Evolutionary conservation across 1,140 invertebrate genomes (phyloP), one percentile per base, ranked within the genome.

Genomic region (Drosophila saltans): DNA sequence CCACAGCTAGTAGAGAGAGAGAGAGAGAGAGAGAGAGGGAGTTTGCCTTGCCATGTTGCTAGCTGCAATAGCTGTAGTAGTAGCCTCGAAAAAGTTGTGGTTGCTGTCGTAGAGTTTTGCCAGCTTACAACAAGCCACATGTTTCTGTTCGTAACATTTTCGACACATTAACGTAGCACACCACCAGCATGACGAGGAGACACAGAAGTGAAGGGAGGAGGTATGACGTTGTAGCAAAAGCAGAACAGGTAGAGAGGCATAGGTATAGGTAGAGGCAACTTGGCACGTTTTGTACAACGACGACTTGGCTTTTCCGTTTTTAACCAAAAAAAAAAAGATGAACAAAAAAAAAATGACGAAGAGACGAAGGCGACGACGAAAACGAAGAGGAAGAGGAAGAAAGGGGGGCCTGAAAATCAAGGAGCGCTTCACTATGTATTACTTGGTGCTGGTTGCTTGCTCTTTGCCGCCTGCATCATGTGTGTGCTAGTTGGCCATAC

Each of bases 111-210:
- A 63, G 41, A 64, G 74, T 73, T 68, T 45, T 59, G 59, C 55
- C 55, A 74, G 68, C 75, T 84, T 78, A 78, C 74, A 89, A 75
- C 74, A 89, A 75, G 84, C 84, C 80, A 71, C 84, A 89, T 89
- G 77, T 78, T 88, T 78, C 80, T 75, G 70, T 81, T 89, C 70
- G 73, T 78, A 88, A 89, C 83, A 88, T 86, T 88, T 86, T 86
- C 80, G 80, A 86, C 83, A 83, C 83, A 86, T 86, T 86, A 88
- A 88, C 76, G 66, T 69, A 72, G 39, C 56, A 36, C 48, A 48
- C 69, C 9, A 16, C 16, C 2, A 41, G 40, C 33, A n/a, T 11
- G 8, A 21, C 0, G 45, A 48, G 16, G 45, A 2, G 33, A 36
- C 33, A 36, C 52, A 60, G 74, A 52, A 64, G 72, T 26, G 52